Evolutionary conservation across 1,140 invertebrate genomes (phyloP), one percentile per base, ranked within the genome.

Genomic region (Achatina immaculata): DNA sequence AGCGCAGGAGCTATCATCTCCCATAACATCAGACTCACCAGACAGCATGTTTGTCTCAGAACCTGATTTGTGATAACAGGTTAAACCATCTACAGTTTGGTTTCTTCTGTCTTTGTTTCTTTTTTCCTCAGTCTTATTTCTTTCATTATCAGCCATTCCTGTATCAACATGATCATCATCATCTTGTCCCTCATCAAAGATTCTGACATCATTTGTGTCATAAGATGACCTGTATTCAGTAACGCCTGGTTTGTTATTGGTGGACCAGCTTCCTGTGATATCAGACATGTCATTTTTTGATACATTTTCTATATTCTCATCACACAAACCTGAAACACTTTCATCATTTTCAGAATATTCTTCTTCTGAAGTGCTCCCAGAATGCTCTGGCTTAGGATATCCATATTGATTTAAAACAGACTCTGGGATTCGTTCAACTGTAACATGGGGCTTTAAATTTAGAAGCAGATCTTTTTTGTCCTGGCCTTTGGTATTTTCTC

Each of bases 391-490:
- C n/a, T 28, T 2, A 6, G n/a, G 21, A 62, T 31, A 62, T 31
- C 58, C 28, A 16, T 62, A 62, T 28, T 62, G 28, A 19, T 38
- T 45, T 19, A 77, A 14, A n/a, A 62, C 55, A 36, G 48, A 34
- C 38, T 83, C 78, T n/a, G 73, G 58, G 36, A 83, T 75, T 38
- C 74, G 62, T 31, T 51, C 51, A 31, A 83, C 28, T 55, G 38
- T 76, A 24, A 83, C 78, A 24, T 55, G n/a, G 0, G 82, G 73
- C 9, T 75, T 65, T 7, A 83, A 42, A 66, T 81, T 75, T 9
- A 69, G 38, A 4, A 68, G 34, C 58, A 68, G 19, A n/a, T 68
- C 62, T n/a, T 66, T 66, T 36, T 21, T 43, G 36, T 68, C 62
- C 0, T 43, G 0, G 11, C 55, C n/a, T 36, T 42, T 42, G 0